Base-by-base conservation (phyloP, 2,113 vertebrate species). In the Ibidorhyncha struthersii region DNA sequence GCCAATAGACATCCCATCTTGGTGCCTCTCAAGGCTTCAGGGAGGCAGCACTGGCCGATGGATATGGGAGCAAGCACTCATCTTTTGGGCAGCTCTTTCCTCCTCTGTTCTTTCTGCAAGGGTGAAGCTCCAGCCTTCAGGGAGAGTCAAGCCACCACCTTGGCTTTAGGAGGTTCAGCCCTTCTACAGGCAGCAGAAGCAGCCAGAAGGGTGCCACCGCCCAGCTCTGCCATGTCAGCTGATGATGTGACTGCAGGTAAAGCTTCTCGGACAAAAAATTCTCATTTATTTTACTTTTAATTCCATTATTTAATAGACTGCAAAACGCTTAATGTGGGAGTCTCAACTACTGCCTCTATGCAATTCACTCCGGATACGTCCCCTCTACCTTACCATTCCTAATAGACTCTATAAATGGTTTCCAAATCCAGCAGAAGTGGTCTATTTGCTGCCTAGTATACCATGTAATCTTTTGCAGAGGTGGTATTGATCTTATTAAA, bases 361-460 rank as follows among this genome's bases (percentile, higher is more conserved):
- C 66, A 72, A 38, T 50, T 86, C 89, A 80, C 91, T 93, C 56
- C 14, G 66, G 95, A 91, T 89, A 94, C 26, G 4, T 70, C 74
- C 93, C 90, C 86, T 96, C 78, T 94, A 95, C 90, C 96, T 97
- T 94, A 95, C 95, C 91, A 65, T 93, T 91, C 78, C 89, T 98
- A 98, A 98, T 56, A 96, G 98, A 96, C 92, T 96, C 97, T 94
- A 97, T 97, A 98, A 98, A 97, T 65, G 74, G 93, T 97, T 98
- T 97, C 97, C 95, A 97, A 98, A 98, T 97, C 96, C 98, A 97
- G 94, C 95, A 97, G 91, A 98, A 97, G 98, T 96, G 98, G 97
- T 98, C 98, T 98, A 97, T 98, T 98, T 98, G 97, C 98, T 98
- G 98, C 97, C 97, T 98, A 98, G 96, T 96, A 98, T 86, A 97